Percentiles rank a stretch among this genome's conserved stretches.
Evolutionary conservation across 2,113 vertebrate genomes (phyloP).

Genomic region (Carassius gibelio): DNA sequence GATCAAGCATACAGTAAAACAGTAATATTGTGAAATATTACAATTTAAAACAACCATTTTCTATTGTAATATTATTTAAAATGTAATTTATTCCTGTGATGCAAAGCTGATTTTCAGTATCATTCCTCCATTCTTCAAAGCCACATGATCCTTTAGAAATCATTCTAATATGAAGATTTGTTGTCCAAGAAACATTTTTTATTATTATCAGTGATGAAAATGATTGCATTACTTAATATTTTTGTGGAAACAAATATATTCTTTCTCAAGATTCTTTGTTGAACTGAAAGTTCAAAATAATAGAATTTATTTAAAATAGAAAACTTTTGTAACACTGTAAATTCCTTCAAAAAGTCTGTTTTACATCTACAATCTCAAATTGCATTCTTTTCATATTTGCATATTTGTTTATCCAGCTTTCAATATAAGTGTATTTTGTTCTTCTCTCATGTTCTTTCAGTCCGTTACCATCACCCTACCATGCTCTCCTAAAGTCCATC

Average conservation of each 20-base stretch:
- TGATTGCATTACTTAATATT: background rate
- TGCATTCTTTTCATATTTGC: background rate
- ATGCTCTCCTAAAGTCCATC: constrained; percentile 83
- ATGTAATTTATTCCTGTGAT: background rate
- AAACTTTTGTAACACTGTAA: background rate
- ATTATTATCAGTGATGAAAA: background rate
- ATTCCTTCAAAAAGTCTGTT: background rate
- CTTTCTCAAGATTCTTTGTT: background rate
- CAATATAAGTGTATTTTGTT: background rate
- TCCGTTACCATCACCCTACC: constrained; percentile 78
- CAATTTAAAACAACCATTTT: background rate
- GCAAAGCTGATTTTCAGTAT: too few relatives aligned
- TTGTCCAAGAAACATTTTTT: too few relatives aligned
- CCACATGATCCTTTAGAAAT: too few relatives aligned
- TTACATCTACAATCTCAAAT: background rate
- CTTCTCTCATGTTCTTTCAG: constrained; percentile 63
- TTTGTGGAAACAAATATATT: background rate
- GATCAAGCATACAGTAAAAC: too few relatives aligned
- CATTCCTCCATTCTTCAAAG: too few relatives aligned
- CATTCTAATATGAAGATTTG: too few relatives aligned
- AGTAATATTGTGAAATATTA: too few relatives aligned
- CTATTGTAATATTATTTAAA: background rate
- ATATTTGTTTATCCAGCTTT: too few relatives aligned
- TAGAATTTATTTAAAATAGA: too few relatives aligned
- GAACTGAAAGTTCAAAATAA: background rate